Base-by-base conservation (phyloP, 2,888 invertebrate species). In the Leptopilina drosophilae region DNA sequence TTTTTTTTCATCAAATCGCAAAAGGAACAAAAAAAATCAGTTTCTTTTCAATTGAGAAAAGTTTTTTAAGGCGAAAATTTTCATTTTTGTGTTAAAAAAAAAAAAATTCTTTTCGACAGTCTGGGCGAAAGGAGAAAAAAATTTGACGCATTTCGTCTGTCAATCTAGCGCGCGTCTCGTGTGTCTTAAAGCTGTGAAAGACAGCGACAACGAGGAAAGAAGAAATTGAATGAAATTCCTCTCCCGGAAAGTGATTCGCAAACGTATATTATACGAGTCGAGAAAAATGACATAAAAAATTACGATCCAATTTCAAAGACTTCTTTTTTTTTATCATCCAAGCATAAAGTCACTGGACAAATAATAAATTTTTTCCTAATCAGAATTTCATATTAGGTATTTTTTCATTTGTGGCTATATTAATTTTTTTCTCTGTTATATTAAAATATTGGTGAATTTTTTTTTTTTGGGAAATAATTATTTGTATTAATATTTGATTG, bases 191-290 rank as follows among this genome's bases (percentile, higher is more conserved):
- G 26, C 26, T 33, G 53, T 73, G 26, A 5, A 53, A 53, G 53
- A 53, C 53, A 26, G 49, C 53, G 53, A 49, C 49, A 49, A 49
- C 8, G 42, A 20, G 56, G 53, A 73, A 73, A 73, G 69, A 49
- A 73, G 69, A 49, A 73, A 73, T 73, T 73, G 69, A 73, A 56
- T 73, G 69, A 73, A 53, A 73, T 73, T 73, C 69, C 26, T 73
- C 53, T 73, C 53, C 49, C 12, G 67, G 67, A 53, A 73, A 73
- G 53, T 73, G 69, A 73, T 73, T 73, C n/a, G 53, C 14, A 14
- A 26, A 73, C 69, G 69, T 56, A 69, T 69, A 53, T 20, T 20
- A 56, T 53, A 53, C 26, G 62, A 73, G 56, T 53, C 53, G 26
- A 53, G 14, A 49, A 20, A 33, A 56, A 33, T 73, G 69, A 49